Evolutionary conservation across 2,113 vertebrate species (phyloP).

Genomic region (Serinus canaria): DNA sequence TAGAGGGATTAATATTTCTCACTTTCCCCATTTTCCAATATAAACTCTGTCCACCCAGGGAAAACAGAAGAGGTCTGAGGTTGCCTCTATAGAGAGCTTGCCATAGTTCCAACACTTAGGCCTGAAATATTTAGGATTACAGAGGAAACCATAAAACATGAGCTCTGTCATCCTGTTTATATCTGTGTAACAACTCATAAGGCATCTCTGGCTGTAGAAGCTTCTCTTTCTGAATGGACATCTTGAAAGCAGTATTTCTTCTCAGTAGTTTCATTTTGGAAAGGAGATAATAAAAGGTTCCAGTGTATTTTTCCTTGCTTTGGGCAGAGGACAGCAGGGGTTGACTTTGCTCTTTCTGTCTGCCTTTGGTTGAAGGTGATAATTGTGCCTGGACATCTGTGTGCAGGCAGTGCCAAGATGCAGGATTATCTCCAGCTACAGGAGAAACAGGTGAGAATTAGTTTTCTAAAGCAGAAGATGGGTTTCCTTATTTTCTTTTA

Average conservation of each 20-base stretch:
- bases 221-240: background rate
- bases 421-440: constrained; percentile 25
- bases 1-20: background rate
- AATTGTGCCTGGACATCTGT: constrained; percentile 7
- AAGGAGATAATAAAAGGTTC: background rate
- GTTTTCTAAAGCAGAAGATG: background rate
- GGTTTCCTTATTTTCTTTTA: background rate
- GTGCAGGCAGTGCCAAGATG: constrained; percentile 36
- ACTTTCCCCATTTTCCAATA: rapidly evolving
- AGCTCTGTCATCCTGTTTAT: background rate
- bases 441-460: constrained; percentile 48
- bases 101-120: background rate
- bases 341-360: background rate
- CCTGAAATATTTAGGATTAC: background rate
- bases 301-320: background rate
- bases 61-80: background rate
- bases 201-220: background rate
- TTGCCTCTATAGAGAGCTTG: background rate
- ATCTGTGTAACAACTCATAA: background rate
- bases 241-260: background rate
- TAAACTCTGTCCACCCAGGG: background rate
- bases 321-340: background rate
- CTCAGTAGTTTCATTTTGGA: background rate
- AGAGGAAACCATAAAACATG: background rate
- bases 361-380: constrained; percentile 44